phyloP scores from a whole-genome alignment of 2,113 vertebrate genomes.

The Mastomys coucha region DNA sequence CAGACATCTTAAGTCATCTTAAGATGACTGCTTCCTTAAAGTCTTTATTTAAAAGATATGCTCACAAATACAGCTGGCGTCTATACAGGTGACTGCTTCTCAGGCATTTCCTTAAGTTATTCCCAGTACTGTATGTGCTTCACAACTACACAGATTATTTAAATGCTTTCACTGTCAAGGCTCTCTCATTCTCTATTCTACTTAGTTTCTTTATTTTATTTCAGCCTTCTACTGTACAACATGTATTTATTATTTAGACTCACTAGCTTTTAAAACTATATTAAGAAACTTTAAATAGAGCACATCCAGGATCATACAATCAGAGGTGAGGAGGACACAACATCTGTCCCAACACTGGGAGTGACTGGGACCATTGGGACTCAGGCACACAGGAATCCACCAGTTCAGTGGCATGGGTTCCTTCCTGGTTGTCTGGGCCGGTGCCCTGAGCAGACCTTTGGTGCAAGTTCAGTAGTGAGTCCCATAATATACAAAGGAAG shows the following conservation, averaged over 20 bases:
- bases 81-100: background rate
- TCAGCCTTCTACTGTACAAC: background rate
- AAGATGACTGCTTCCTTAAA: background rate
- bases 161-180: background rate
- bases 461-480: no score
- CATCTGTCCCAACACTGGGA: no score
- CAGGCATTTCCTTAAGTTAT: background rate
- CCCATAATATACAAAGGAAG: no score
- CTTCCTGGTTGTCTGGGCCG: no score
- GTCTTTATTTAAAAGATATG: background rate
- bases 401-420: no score
- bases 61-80: slow-evolving; percentile 13
- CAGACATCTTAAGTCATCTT: slow-evolving; percentile 50
- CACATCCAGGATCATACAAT: no score
- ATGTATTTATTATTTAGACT: background rate
- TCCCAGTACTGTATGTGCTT: background rate
- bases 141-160: background rate
- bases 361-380: no score
- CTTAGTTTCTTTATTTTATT: slow-evolving; percentile 31
- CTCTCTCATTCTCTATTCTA: background rate
- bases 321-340: no score
- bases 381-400: no score
- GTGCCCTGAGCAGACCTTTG: no score
- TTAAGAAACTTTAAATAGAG: background rate
- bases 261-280: background rate